These are phyloP conservation scores for Muscicapa adusta DNA, from an alignment of 2,113 vertebrate species.

Conservation along the genomic window DNA sequence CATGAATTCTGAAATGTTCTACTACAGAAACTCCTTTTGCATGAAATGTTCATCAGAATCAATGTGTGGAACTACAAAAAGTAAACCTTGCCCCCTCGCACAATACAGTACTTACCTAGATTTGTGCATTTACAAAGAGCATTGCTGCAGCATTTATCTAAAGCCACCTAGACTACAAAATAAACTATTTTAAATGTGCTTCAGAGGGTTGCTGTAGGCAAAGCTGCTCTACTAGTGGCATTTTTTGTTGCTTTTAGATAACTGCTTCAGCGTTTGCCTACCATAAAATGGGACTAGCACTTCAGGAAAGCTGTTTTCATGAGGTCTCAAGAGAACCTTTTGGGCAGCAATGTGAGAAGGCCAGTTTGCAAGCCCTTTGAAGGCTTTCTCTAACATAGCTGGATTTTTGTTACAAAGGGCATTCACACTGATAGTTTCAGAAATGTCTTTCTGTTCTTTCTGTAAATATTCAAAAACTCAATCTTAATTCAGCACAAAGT, in stretches of 20 bases:
- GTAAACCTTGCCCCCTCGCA: slow-evolving; percentile 21
- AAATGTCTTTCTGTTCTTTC: not conserved
- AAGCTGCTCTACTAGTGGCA: not conserved
- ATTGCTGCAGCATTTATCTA: slow-evolving; percentile 27
- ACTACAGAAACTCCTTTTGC: slow-evolving; percentile 72
- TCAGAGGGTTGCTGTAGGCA: not conserved
- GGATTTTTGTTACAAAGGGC: not conserved
- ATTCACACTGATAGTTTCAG: not conserved
- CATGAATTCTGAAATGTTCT: slow-evolving; percentile 76
- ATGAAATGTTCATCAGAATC: slow-evolving; percentile 78
- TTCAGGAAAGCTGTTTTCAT: not conserved
- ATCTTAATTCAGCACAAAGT: not conserved
- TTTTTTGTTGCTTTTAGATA: not conserved
- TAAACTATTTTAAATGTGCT: slow-evolving; percentile 39
- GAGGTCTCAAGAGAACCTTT: not conserved
- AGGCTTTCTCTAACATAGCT: not conserved
- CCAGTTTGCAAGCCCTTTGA: not conserved
- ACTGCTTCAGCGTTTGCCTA: not conserved
- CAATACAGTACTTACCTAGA: slow-evolving; percentile 52
- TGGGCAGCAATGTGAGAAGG: not conserved
- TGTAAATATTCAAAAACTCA: not conserved
- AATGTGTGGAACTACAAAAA: slow-evolving; percentile 64
- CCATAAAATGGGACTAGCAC: not conserved
- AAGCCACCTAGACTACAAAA: not conserved
- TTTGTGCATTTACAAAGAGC: slow-evolving; percentile 10